Evolutionary conservation across 2,888 invertebrate species (phyloP), one percentile per base, ranked within the genome.

Genomic region (Drosophila limbata): DNA sequence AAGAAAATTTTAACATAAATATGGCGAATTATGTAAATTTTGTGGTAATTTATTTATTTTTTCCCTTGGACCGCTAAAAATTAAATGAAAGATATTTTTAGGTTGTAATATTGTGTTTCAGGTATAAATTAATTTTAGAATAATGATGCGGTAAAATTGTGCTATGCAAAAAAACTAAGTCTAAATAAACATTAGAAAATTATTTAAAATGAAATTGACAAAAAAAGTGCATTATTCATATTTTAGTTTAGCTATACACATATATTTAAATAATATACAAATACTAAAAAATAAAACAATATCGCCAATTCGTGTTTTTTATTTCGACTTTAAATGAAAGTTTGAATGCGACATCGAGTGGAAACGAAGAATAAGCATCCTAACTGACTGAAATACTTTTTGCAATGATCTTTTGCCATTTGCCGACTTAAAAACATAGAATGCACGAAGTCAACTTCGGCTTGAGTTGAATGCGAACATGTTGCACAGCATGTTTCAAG

Each of bases 341-440:
- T 15, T 15, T n/a, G 3, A 39, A 15, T 15, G 15, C 1, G 0
- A 25, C 5, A 25, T 25, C 25, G 5, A 39, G n/a, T 28, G 8
- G 9, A 40, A 40, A 10, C 15, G 1, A 9, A n/a, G 3, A 33
- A 33, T 9, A 33, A 33, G 13, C 19, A 11, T 28, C 28, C 28
- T 25, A 6, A 25, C 25, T 25, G 25, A 6, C 25, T 25, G 25
- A 55, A 33, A 21, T 21, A 33, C 1, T 33, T 33, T 33, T 44
- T 35, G 21, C 6, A 57, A 84, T 72, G 86, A 81, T 84, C 81
- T 50, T 61, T 50, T 51, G 44, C 52, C 21, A 35, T n/a, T 21
- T 37, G 39, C 45, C 60, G 63, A 63, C 35, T 37, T 0, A 44
- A 84, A 84, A 85, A 88, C 88, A 84, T 84, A 73, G 83, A 83